Evolutionary conservation across 2,888 invertebrate genomes (phyloP).

Genomic region (Polyploca ridens): DNA sequence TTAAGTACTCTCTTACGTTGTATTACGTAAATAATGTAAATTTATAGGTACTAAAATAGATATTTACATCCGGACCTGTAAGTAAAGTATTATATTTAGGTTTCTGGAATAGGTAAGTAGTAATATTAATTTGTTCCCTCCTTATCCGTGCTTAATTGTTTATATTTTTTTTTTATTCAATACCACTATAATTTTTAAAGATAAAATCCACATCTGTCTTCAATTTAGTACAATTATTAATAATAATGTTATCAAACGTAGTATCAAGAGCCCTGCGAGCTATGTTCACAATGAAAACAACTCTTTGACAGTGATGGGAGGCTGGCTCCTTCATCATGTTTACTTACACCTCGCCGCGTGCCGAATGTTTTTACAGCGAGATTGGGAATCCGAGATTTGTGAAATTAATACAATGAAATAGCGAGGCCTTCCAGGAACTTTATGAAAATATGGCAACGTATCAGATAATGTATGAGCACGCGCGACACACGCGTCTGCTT

Average conservation of each 20-base stretch:
- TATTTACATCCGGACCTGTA: no score
- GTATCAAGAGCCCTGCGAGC: conserved; percentile 13
- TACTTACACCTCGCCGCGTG: conserved; percentile 27
- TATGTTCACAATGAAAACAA: conserved; percentile 35
- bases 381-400: conserved; percentile 25
- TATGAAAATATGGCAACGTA: background rate
- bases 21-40: no score
- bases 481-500: background rate
- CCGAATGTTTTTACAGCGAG: conserved; percentile 33
- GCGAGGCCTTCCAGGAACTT: background rate
- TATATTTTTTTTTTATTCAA: no score
- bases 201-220: background rate
- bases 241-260: background rate
- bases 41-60: no score
- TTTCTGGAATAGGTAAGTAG: no score
- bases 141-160: no score
- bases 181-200: background rate
- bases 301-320: conserved; percentile 28
- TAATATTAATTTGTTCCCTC: no score
- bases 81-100: no score
- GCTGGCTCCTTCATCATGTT: conserved; percentile 28
- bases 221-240: background rate
- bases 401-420: conserved; percentile 6
- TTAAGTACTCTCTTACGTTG: no score
- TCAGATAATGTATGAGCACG: background rate